Conservation (phyloP, 2,113 vertebrate species). For the Indri indri region DNA sequence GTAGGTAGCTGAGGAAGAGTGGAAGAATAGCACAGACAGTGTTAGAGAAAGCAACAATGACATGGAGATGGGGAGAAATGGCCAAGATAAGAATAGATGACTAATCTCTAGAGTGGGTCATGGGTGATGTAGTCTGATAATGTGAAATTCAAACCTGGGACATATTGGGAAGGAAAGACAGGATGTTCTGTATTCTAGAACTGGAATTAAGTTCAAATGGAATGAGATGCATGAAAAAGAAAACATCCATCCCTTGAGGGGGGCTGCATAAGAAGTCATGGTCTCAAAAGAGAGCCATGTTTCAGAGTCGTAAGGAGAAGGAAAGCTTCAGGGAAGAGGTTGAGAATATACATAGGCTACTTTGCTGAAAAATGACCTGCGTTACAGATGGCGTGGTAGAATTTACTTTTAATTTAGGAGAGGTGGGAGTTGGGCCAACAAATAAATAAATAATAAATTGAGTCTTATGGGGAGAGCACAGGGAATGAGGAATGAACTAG, state of each 20-base stretch:
- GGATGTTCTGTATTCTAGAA: neutral
- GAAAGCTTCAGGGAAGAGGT: neutral
- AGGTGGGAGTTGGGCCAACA: neutral
- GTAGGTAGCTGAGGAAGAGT: neutral
- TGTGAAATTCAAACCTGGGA: neutral
- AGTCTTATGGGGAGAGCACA: neutral
- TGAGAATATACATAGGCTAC: neutral
- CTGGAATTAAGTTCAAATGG: neutral
- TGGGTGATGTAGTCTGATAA: neutral
- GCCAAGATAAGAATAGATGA: neutral
- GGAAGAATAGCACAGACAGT: neutral
- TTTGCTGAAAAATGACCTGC: neutral
- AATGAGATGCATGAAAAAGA: neutral
- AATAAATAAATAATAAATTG: neutral
- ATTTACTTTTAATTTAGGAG: neutral
- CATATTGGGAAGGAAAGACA: neutral
- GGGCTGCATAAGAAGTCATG: neutral
- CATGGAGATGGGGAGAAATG: neutral
- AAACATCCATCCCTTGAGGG: neutral
- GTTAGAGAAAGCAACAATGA: neutral
- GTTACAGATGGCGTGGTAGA: neutral
- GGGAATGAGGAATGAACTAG: neutral
- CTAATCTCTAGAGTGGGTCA: neutral
- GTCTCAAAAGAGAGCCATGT: neutral
- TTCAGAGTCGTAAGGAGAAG: neutral